Evolutionary conservation across 2,888 invertebrate species (phyloP).

Genomic region (Rugalucina vietnamica): DNA sequence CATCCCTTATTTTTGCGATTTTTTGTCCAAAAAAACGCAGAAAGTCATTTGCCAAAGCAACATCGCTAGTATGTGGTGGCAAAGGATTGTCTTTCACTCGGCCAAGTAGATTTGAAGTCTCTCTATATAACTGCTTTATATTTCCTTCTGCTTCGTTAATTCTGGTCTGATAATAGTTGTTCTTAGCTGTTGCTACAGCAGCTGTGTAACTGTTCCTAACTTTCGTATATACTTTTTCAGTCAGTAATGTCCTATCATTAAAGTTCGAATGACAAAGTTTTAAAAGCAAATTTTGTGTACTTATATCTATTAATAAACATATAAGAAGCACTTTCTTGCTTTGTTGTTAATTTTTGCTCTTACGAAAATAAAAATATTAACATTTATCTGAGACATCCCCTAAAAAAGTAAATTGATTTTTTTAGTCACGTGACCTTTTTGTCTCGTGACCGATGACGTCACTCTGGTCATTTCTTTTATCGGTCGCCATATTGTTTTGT

Average conservation of each 20-base stretch:
- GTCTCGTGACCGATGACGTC: too few species aligned
- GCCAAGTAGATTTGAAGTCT: constrained; percentile 28
- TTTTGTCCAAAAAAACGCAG: constrained; percentile 27
- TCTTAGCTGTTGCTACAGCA: constrained; percentile 27
- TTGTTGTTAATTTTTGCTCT: too few species aligned
- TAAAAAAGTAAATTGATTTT: too few species aligned
- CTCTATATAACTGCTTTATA: constrained; percentile 26
- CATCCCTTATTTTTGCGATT: constrained; percentile 27
- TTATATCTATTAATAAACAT: too few species aligned
- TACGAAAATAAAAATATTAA: too few species aligned
- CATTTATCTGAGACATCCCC: too few species aligned
- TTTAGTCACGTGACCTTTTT: too few species aligned
- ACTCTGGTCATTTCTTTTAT: too few species aligned
- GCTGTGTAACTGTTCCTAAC: constrained; percentile 30
- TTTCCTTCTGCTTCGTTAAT: constrained; percentile 41
- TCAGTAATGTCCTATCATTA: constrained; percentile 25
- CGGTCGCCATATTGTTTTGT: too few species aligned
- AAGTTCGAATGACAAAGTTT: too few species aligned
- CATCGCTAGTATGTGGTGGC: constrained; percentile 26
- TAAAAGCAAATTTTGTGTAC: too few species aligned
- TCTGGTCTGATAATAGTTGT: constrained; percentile 23
- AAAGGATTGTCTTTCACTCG: constrained; percentile 36
- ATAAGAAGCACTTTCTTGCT: too few species aligned
- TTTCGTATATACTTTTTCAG: constrained; percentile 26
- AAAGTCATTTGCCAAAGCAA: constrained; percentile 39